phyloP scores from a whole-genome alignment of 2,797 vertebrate genomes.

The Myotis daubentonii region DNA sequence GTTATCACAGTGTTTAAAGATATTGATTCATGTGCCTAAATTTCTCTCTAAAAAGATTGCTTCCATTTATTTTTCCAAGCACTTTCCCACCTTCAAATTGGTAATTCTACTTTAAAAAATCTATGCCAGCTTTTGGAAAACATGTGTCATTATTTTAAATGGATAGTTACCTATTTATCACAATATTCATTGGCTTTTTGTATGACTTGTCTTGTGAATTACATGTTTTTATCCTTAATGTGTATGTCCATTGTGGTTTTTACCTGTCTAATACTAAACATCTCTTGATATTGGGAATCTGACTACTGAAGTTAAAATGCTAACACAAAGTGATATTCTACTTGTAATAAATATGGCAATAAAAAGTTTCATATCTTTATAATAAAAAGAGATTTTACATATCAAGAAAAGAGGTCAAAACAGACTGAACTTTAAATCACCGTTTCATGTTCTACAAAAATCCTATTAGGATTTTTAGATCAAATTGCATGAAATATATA shows the following conservation, averaged over 20 bases:
- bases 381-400: background rate
- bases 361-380: background rate
- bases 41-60: background rate
- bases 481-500: background rate
- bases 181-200: background rate
- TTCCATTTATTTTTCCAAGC: background rate
- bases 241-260: background rate
- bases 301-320: conserved; percentile 6
- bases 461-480: background rate
- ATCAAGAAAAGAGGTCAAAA: conserved; percentile 35
- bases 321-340: background rate
- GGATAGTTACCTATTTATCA: background rate
- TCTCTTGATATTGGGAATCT: background rate
- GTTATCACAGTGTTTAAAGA: background rate
- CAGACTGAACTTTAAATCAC: background rate
- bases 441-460: background rate
- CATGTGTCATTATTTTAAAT: background rate
- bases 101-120: background rate
- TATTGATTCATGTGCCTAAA: background rate
- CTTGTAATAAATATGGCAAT: background rate
- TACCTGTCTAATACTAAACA: conserved; percentile 18
- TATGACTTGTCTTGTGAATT: background rate
- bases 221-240: background rate
- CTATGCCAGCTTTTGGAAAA: background rate
- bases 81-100: background rate